Evolutionary conservation across 1,140 invertebrate species (phyloP), one percentile per base, ranked within the genome.

Genomic region (Drosophila pachea): DNA sequence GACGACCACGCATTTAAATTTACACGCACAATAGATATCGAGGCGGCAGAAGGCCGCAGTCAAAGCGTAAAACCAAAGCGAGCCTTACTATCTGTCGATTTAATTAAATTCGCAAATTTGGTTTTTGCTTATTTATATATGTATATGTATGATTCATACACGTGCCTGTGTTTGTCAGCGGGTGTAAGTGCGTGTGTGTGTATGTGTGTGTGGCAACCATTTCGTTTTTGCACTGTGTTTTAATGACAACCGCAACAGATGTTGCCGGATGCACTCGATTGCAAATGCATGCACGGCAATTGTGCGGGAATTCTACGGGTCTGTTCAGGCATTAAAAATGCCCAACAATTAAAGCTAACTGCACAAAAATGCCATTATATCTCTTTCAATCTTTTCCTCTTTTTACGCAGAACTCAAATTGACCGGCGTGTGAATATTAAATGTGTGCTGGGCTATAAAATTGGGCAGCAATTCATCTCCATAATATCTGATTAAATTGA

Each of bases 101-200:
- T 84, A 84, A 83, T 83, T 83, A 83, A 83, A 76, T 84, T 83
- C 68, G 79, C 73, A 84, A 83, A 76, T 76, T 83, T 73, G 73
- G 64, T 76, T 76, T 76, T 35, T 62, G 68, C 69, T 84, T 78
- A 84, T 76, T 78, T 84, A 83, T 83, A 61, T 64, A 78, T 47
- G 55, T 74, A 63, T 36, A 36, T 16, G 35, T 22, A 60, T 61
- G 9, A 36, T 43, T 2, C 59, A 66, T 62, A 48, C 22, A 48
- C 16, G 8, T 7, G 5, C 14, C 8, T 11, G 45, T 35, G 43
- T 31, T 48, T 31, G 42, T 22, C 22, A 22, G 22, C 22, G 22
- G n/a, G 12, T n/a, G 12, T 42, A 42, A 6, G 14, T 12, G 5
- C 4, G 14, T 42, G 7, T 42, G 14, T 11, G 2, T 38, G 11